These are phyloP conservation scores for Drosophila cyrtoloma DNA, from an alignment of 2,888 invertebrate species.

Conservation along the genomic window DNA sequence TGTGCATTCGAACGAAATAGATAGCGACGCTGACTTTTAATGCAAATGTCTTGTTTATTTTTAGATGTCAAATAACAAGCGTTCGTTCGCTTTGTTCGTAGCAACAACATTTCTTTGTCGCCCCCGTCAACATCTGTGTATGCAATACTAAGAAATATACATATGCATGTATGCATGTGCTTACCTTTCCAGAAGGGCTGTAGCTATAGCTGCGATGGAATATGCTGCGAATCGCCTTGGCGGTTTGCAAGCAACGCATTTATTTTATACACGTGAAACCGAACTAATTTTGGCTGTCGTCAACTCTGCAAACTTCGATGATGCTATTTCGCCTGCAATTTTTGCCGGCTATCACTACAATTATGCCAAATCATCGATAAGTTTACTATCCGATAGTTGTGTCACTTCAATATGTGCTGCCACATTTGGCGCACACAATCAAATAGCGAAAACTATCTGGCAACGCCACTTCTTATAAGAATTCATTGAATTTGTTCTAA, in stretches of 20 bases:
- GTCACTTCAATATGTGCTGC: neutral
- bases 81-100: conserved; percentile 34
- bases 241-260: conserved; percentile 61
- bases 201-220: conserved; percentile 40
- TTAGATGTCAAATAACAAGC: conserved; percentile 44
- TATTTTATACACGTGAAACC: conserved; percentile 14
- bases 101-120: conserved; percentile 14
- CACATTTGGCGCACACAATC: neutral
- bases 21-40: conserved; percentile 25
- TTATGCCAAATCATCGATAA: conserved; percentile 9
- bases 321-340: conserved; percentile 37
- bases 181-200: conserved; percentile 47
- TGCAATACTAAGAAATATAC: neutral
- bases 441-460: neutral
- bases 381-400: neutral
- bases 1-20: conserved; percentile 14
- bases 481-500: neutral
- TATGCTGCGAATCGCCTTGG: conserved; percentile 36
- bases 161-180: conserved; percentile 14
- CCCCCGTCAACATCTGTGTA: conserved; percentile 14
- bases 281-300: neutral
- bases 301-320: conserved; percentile 16
- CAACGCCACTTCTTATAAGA: neutral
- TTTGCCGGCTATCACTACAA: conserved; percentile 44
- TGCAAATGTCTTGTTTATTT: conserved; percentile 70